Percentiles rank a stretch among this genome's conserved stretches.
Conservation (phyloP, 2,797 vertebrate species). For the Xenentodon cancila region DNA sequence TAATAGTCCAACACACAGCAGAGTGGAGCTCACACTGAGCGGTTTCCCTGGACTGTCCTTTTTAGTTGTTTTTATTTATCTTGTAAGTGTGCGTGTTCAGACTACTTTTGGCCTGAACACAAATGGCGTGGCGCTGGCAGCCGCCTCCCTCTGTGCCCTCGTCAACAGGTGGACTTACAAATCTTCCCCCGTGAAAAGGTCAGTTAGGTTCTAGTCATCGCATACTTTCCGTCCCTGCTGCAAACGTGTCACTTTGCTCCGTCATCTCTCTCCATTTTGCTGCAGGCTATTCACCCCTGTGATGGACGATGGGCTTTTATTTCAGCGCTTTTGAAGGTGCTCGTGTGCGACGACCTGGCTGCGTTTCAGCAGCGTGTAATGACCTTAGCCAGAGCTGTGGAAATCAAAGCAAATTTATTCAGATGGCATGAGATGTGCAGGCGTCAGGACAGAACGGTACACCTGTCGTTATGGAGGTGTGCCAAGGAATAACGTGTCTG, state of each 20-base stretch:
- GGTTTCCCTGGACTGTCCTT: no score
- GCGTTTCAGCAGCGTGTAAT: constrained; percentile 1
- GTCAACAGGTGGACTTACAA: constrained; percentile 62
- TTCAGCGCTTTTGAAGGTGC: not conserved
- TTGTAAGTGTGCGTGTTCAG: constrained; percentile 36
- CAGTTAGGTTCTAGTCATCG: constrained; percentile 33
- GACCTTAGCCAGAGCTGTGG: constrained; percentile 9
- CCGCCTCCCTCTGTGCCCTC: constrained; percentile 27
- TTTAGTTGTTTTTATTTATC: no score
- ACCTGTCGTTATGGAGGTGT: no score
- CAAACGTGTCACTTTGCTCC: constrained; percentile 18
- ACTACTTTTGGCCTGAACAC: constrained; percentile 33
- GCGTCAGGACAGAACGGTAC: no score
- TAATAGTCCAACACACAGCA: no score
- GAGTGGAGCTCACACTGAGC: no score
- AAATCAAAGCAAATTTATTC: not conserved
- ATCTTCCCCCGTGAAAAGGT: constrained; percentile 46
- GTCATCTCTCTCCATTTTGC: constrained; percentile 16
- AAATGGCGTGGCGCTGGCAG: constrained; percentile 8
- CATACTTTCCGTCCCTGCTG: constrained; percentile 35
- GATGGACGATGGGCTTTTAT: constrained; percentile 13
- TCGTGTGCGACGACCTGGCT: constrained; percentile 7
- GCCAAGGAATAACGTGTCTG: no score
- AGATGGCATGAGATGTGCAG: no score
- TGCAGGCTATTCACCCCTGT: constrained; percentile 8